phyloP scores from a whole-genome alignment of 1,140 invertebrate species.

The Bactericera cockerelli region DNA sequence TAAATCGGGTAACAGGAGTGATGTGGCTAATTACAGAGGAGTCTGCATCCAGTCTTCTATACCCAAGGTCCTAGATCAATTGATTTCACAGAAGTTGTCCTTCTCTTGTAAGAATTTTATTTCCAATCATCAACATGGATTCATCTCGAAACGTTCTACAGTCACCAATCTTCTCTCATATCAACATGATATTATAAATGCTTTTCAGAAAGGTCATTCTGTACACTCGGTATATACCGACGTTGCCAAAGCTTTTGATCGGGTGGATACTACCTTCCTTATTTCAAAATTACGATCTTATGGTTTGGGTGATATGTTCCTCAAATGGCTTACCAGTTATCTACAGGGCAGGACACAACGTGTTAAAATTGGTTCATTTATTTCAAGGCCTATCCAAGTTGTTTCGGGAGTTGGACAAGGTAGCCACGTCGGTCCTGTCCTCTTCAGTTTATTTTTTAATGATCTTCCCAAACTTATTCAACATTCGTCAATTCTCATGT shows the following conservation, averaged over 20 bases:
- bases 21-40: constrained; percentile 5
- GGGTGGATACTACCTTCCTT: not conserved
- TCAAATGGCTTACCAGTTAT: not conserved
- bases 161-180: not conserved
- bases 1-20: not conserved
- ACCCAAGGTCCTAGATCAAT: not conserved
- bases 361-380: not conserved
- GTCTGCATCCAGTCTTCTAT: not conserved
- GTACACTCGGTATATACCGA: not conserved
- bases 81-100: not conserved
- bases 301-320: not conserved
- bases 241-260: not conserved
- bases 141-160: not conserved
- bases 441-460: not conserved
- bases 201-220: not conserved
- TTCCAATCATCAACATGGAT: not conserved
- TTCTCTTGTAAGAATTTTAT: not conserved
- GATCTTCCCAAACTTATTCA: not conserved
- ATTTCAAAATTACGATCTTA: not conserved
- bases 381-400: not conserved
- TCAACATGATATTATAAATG: not conserved
- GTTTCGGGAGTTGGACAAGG: not conserved
- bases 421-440: not conserved
- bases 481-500: not conserved
- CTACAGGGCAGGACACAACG: not conserved